phyloP scores from a whole-genome alignment of 2,888 invertebrate genomes.

The Bedellia somnulentella region DNA sequence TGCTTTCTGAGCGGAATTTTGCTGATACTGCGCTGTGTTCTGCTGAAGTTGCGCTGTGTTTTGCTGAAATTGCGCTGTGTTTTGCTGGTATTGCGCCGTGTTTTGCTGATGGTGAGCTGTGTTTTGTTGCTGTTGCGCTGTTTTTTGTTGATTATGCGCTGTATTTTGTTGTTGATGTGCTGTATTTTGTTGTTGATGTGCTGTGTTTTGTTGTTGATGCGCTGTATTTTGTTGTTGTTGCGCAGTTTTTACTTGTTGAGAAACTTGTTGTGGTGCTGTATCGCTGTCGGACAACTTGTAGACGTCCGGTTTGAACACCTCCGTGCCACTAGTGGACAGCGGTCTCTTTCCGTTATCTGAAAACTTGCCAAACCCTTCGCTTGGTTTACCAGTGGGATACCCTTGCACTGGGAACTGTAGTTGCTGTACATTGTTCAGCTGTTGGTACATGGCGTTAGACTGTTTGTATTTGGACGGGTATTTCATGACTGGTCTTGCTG shows the following conservation, averaged over 20 bases:
- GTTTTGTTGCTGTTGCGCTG: too few species aligned
- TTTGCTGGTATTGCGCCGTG: too few species aligned
- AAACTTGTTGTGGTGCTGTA: conserved; percentile 32
- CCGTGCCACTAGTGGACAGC: conserved; percentile 23
- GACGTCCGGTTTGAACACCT: conserved; percentile 43
- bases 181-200: too few species aligned
- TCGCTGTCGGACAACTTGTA: conserved; percentile 40
- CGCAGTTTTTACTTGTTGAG: conserved; percentile 42
- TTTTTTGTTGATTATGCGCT: too few species aligned
- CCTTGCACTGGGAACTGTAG: conserved; percentile 29
- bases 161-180: too few species aligned
- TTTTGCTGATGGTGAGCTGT: not conserved
- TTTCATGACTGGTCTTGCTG: conserved; percentile 35
- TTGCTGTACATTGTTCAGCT: conserved; percentile 36
- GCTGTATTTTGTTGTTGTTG: conserved; percentile 11
- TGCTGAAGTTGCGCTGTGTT: too few species aligned
- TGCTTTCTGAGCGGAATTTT: too few species aligned
- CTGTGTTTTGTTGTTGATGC: not conserved
- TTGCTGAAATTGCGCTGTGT: too few species aligned
- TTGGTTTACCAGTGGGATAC: conserved; percentile 31
- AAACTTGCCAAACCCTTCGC: conserved; percentile 34
- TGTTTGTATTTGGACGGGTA: conserved; percentile 37
- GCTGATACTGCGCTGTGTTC: too few species aligned
- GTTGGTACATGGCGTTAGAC: conserved; percentile 35
- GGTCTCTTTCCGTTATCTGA: conserved; percentile 32